A percentile compares a stretch with the other conserved stretches of the same genome.
These are phyloP conservation scores for Chaetodon trifasciatus DNA, from an alignment of 2,797 vertebrate species.

Conservation along the genomic window DNA sequence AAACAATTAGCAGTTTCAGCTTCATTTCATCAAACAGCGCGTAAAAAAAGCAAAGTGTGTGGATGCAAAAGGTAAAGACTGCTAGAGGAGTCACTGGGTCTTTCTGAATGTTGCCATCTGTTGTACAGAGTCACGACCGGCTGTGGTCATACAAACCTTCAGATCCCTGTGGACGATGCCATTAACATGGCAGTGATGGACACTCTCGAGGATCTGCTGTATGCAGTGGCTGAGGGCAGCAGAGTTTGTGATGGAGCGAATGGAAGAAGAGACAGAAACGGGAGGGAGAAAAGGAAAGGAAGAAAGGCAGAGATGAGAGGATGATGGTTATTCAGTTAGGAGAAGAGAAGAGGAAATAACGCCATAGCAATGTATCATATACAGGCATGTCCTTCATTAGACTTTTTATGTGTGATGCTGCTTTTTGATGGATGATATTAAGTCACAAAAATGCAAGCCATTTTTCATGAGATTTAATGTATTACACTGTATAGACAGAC, in stretches of 20 bases:
- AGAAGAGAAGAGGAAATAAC: constrained; percentile 25
- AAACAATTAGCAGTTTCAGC: not conserved
- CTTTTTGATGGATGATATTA: constrained; percentile 27
- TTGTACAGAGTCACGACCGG: constrained; percentile 15
- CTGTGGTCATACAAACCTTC: constrained; percentile 86
- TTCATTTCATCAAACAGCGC: not conserved
- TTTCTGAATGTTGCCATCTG: constrained; percentile 29
- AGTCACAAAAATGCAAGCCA: constrained; percentile 23
- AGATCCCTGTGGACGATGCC: constrained; percentile 92
- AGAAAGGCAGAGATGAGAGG: constrained; percentile 10
- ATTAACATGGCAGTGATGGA: constrained; percentile 93
- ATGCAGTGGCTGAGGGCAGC: constrained; percentile 88
- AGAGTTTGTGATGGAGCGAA: constrained; percentile 42
- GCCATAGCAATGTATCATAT: constrained; percentile 25
- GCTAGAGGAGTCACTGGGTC: not conserved
- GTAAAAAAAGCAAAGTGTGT: not conserved
- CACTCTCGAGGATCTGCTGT: constrained; percentile 93
- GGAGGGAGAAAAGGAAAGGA: constrained; percentile 4
- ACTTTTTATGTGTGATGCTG: constrained; percentile 1
- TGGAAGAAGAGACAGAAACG: constrained; percentile 25
- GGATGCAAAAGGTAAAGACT: not conserved
- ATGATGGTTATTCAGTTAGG: constrained; percentile 12
- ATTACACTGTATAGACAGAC: constrained; percentile 15
- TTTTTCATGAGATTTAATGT: constrained; percentile 30
- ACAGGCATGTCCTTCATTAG: constrained; percentile 16